Evolutionary conservation across 2,113 vertebrate genomes (phyloP).

Genomic region (Andinoacara biseriatus): DNA sequence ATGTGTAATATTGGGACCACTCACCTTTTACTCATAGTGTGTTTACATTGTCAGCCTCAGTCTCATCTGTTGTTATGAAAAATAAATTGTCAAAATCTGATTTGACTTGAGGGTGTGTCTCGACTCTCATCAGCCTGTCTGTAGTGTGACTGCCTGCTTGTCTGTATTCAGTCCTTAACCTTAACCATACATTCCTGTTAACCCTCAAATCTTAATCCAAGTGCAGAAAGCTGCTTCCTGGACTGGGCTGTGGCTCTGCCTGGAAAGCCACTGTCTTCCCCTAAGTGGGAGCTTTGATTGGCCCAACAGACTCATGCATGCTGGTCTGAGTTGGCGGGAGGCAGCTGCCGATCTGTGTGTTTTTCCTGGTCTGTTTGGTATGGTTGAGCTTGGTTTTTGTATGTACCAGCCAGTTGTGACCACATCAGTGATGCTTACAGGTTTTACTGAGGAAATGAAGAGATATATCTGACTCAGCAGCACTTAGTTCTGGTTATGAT

Average conservation of each 20-base stretch:
- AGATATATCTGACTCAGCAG: slow-evolving; percentile 74
- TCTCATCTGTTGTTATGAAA: slow-evolving; percentile 52
- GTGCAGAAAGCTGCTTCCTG: slow-evolving; percentile 67
- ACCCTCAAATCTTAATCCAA: slow-evolving; percentile 40
- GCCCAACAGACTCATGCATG: slow-evolving; percentile 29
- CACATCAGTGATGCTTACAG: slow-evolving; percentile 68
- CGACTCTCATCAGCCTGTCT: slow-evolving; percentile 10
- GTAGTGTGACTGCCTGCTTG: neutral
- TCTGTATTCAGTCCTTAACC: slow-evolving; percentile 7
- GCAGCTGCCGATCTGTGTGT: slow-evolving; percentile 62
- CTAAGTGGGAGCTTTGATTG: slow-evolving; percentile 64
- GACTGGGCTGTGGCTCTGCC: slow-evolving; percentile 57
- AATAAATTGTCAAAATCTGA: slow-evolving; percentile 17
- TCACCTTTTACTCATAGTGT: slow-evolving; percentile 60
- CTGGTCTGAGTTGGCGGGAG: slow-evolving; percentile 55
- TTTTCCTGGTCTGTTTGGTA: slow-evolving; percentile 59
- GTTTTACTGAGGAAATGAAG: slow-evolving; percentile 63
- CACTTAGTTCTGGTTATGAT: slow-evolving; percentile 62
- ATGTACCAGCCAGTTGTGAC: slow-evolving; percentile 60
- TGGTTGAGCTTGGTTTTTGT: slow-evolving; percentile 52
- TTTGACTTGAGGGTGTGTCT: neutral
- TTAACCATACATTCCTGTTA: slow-evolving; percentile 25
- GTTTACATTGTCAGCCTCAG: slow-evolving; percentile 56
- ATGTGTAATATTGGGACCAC: slow-evolving; percentile 23
- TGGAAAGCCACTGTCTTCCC: slow-evolving; percentile 63